These are phyloP conservation scores for Graphium colonna DNA, from an alignment of 2,888 invertebrate genomes.

Conservation along the genomic window DNA sequence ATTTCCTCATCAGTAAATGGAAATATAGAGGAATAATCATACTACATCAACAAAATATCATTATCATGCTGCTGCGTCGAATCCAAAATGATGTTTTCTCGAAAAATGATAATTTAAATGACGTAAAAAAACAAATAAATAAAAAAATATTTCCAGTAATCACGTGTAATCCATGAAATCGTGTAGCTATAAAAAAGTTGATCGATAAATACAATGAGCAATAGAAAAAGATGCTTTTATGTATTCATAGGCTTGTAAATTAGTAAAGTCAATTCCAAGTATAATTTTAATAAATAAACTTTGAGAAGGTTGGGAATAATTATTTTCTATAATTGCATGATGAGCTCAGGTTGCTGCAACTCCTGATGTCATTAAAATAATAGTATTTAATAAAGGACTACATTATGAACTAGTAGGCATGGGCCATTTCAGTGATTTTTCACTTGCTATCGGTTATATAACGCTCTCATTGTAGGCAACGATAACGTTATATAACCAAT, in stretches of 20 bases:
- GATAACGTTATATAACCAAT: no score
- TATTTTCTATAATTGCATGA: no score
- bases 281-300: constrained; percentile 60
- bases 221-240: no score
- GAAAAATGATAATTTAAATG: constrained; percentile 49
- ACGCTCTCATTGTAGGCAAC: no score
- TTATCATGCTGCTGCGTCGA: no score
- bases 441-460: no score
- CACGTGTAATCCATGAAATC: constrained; percentile 89
- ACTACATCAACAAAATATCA: constrained; percentile 64
- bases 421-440: no score
- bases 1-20: constrained; percentile 85
- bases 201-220: constrained; percentile 82
- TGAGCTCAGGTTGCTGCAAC: constrained; percentile 84
- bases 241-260: constrained; percentile 84
- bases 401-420: no score
- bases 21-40: constrained; percentile 68
- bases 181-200: constrained; percentile 82
- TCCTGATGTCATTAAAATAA: constrained; percentile 85
- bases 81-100: no score
- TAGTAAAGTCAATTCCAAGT: no score
- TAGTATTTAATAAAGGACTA: constrained; percentile 86
- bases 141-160: constrained; percentile 58
- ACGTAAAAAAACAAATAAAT: constrained; percentile 47
- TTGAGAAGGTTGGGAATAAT: constrained; percentile 59